Percentiles rank a stretch among this genome's conserved stretches.
These are phyloP conservation scores for Hipparchia semele DNA, from an alignment of 2,888 invertebrate genomes.

Conservation along the genomic window DNA sequence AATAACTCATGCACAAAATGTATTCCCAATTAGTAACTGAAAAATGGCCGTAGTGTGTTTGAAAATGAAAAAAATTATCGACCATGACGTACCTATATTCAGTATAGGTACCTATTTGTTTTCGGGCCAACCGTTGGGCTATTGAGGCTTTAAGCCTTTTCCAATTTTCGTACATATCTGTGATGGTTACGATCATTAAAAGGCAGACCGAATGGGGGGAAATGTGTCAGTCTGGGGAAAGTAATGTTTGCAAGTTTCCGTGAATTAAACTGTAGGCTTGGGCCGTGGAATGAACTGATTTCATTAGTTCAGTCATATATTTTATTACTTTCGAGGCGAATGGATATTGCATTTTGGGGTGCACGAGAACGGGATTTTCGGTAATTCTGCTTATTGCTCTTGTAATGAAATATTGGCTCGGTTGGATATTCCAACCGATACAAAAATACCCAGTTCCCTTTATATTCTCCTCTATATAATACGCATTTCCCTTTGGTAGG, in stretches of 20 bases:
- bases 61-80: not conserved
- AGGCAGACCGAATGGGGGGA: too few relatives aligned
- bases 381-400: conserved; percentile 10
- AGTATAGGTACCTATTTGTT: too few relatives aligned
- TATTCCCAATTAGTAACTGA: not conserved
- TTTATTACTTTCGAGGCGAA: not conserved
- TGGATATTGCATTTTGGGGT: conserved; percentile 12
- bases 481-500: too few relatives aligned
- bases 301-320: conserved; percentile 12
- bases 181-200: too few relatives aligned
- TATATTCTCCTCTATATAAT: too few relatives aligned
- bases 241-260: not conserved
- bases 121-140: too few relatives aligned
- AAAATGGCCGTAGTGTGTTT: not conserved
- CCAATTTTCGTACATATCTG: too few relatives aligned
- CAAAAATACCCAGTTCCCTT: not conserved
- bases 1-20: conserved; percentile 43
- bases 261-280: not conserved
- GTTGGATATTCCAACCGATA: not conserved
- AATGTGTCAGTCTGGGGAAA: not conserved
- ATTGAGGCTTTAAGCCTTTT: too few relatives aligned
- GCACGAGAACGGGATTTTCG: conserved; percentile 9
- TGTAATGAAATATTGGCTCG: conserved; percentile 2
- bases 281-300: not conserved
- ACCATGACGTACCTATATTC: too few relatives aligned